phyloP scores from a whole-genome alignment of 2,113 vertebrate species.

The Notarius lentiginosus region DNA sequence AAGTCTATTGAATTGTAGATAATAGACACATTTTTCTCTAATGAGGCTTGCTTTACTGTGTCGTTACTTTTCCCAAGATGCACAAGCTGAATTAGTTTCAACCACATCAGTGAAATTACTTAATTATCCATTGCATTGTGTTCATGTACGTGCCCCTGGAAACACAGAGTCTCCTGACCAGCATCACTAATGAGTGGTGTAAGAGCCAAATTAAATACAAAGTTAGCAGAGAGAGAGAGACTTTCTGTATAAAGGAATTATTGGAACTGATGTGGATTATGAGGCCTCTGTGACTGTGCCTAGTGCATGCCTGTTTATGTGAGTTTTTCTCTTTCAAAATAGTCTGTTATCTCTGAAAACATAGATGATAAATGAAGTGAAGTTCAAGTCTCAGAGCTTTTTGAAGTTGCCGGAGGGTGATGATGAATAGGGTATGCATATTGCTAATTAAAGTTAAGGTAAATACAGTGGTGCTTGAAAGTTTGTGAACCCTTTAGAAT shows the following conservation, averaged over 20 bases:
- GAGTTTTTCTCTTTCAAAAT: conserved; percentile 46
- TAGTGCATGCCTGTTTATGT: conserved; percentile 18
- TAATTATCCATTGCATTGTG: conserved; percentile 34
- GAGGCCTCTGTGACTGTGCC: conserved; percentile 5
- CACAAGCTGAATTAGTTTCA: conserved; percentile 7
- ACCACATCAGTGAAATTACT: conserved; percentile 31
- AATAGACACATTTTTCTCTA: neutral
- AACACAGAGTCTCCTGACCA: conserved; percentile 32
- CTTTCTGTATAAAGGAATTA: conserved; percentile 20
- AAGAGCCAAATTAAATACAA: conserved; percentile 52
- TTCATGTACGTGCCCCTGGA: conserved; percentile 10
- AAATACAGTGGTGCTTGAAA: too few species aligned
- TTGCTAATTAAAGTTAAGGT: neutral
- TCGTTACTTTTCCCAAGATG: conserved; percentile 29
- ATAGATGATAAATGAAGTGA: conserved; percentile 24
- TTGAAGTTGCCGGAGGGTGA: neutral
- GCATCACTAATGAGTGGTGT: conserved; percentile 23
- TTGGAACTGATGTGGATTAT: conserved; percentile 18
- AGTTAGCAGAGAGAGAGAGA: neutral
- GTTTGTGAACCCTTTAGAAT: too few species aligned
- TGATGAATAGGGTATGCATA: neutral
- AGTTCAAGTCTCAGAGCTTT: conserved; percentile 38
- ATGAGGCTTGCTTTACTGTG: neutral
- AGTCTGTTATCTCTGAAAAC: conserved; percentile 58
- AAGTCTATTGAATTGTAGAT: neutral